Evolutionary conservation across 1,140 invertebrate species (phyloP), one percentile per base, ranked within the genome.

Genomic region (Antheraea mylitta): DNA sequence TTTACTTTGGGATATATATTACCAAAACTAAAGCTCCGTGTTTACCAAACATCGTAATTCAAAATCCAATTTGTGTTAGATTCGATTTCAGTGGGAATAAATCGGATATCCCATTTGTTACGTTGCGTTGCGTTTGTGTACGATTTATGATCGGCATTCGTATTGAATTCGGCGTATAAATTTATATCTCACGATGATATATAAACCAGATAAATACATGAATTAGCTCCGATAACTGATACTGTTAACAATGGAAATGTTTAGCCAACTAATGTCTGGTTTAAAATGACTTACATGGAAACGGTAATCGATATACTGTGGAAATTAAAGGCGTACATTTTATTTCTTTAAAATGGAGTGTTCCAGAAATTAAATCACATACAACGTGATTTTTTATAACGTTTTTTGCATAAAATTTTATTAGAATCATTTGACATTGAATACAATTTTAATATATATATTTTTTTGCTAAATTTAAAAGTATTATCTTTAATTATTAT

Each of bases 31-130:
- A 71, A 72, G 65, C 48, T 68, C 70, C 68, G 53, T 72, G 70
- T 74, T 75, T 79, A 77, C 70, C 66, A 76, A 74, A 70, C 68
- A 42, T 65, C 75, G 74, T 82, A 80, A 83, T 84, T 84, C 79
- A 81, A 86, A 83, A 81, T 84, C 79, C 84, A 84, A 86, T 86
- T 84, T 80, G 75, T 74, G 71, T 73, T 76, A 76, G 76, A 80
- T 79, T 77, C 78, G 67, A 80, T 83, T 83, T 79, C 73, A 72
- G 73, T 74, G 66, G 66, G 73, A 78, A 82, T 83, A 77, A 83
- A 80, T 79, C 75, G 76, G 75, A 79, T 79, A 83, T 75, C 72
- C 76, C 76, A 77, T 82, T 82, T 78, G 70, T 81, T 76, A 73
- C 70, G 58, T 37, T 30, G 68, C 68, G 70, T 71, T 76, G 69